Conservation (phyloP, 2,888 invertebrate species). For the Drosophila tanythrix region DNA sequence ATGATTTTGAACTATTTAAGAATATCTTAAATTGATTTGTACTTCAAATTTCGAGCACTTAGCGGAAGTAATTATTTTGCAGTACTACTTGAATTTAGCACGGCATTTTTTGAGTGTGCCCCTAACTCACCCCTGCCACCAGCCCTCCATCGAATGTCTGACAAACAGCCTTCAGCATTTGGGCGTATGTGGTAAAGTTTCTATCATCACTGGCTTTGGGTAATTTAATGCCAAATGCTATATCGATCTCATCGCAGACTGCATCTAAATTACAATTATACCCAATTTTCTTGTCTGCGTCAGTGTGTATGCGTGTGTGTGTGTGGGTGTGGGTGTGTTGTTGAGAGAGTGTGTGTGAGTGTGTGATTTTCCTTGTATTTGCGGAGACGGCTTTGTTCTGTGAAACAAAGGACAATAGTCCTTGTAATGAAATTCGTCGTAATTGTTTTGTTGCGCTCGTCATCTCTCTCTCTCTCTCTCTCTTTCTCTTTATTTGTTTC, state of each 20-base stretch:
- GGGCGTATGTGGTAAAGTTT: conserved; percentile 7
- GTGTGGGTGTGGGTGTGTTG: neutral
- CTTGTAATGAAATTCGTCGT: conserved; percentile 64
- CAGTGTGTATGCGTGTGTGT: neutral
- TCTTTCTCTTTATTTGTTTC: neutral
- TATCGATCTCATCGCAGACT: conserved; percentile 57
- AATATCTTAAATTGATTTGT: neutral
- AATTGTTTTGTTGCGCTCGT: conserved; percentile 57
- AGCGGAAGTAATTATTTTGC: neutral
- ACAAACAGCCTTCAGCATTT: neutral
- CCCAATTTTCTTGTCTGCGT: conserved; percentile 40
- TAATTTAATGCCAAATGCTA: conserved; percentile 51
- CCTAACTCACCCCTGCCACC: neutral
- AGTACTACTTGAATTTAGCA: too few species aligned
- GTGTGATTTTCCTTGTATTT: conserved; percentile 19
- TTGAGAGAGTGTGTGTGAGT: neutral
- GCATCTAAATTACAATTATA: conserved; percentile 75
- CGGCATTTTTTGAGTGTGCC: neutral
- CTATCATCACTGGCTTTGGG: conserved; percentile 36
- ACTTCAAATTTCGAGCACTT: neutral
- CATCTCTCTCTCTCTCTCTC: neutral
- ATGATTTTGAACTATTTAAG: neutral
- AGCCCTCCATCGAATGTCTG: neutral
- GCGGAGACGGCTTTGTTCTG: conserved; percentile 4
- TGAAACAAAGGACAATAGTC: conserved; percentile 38